A percentile compares a stretch with the other conserved stretches of the same genome.
These are phyloP conservation scores for Atherinosoma microstoma DNA, from an alignment of 2,797 vertebrate genomes.

Conservation along the genomic window DNA sequence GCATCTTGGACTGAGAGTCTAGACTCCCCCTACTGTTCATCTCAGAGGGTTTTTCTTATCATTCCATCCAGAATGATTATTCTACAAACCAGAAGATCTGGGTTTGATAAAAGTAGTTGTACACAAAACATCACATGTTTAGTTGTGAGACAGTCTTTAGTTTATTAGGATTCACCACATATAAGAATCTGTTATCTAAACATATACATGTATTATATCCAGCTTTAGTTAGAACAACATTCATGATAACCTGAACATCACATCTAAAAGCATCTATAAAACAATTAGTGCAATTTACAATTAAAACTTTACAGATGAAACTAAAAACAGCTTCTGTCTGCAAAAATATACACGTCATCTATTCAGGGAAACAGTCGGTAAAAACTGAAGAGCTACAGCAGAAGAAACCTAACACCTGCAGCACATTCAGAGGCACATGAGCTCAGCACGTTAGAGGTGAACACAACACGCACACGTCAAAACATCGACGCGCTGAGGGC, in stretches of 20 bases:
- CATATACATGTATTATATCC: slow-evolving; percentile 45
- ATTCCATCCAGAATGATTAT: too few relatives aligned
- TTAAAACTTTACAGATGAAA: slow-evolving; percentile 49
- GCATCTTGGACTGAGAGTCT: too few relatives aligned
- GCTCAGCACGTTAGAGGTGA: slow-evolving; percentile 33
- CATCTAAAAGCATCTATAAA: slow-evolving; percentile 71
- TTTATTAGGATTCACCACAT: slow-evolving; percentile 73
- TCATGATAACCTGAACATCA: slow-evolving; percentile 74
- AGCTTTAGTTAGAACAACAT: slow-evolving; percentile 75
- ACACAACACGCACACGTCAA: slow-evolving; percentile 36
- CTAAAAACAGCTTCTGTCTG: slow-evolving; percentile 70
- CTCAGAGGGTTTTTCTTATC: too few relatives aligned
- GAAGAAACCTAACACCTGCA: slow-evolving; percentile 22
- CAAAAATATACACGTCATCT: slow-evolving; percentile 82
- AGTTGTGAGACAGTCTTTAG: slow-evolving; percentile 30
- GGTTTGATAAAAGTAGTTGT: neutral
- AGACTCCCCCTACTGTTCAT: too few relatives aligned
- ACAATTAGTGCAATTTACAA: slow-evolving; percentile 83
- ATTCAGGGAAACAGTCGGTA: slow-evolving; percentile 54
- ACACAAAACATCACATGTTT: slow-evolving; percentile 8
- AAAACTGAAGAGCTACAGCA: slow-evolving; percentile 53
- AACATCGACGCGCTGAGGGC: slow-evolving; percentile 29
- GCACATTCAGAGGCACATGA: slow-evolving; percentile 61
- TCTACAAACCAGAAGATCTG: too few relatives aligned
- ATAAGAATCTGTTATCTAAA: slow-evolving; percentile 66